phyloP scores from a whole-genome alignment of 2,888 invertebrate species.

The Brachyopa scutellaris region DNA sequence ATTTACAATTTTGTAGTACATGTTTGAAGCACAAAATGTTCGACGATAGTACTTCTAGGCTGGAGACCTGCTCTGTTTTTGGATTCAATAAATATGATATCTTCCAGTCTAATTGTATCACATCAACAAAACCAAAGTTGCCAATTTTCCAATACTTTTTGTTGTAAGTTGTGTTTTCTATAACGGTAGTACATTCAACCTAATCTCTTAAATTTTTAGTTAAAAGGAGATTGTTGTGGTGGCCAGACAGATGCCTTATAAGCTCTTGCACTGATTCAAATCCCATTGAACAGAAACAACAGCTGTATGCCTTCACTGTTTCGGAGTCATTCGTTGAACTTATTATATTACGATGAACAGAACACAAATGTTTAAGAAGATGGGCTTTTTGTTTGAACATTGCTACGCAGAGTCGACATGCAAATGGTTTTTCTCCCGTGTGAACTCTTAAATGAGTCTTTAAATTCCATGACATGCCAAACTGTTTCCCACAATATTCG shows the following conservation, averaged over 20 bases:
- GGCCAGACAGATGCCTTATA: conserved; percentile 92
- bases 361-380: conserved; percentile 92
- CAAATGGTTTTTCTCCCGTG: conserved; percentile 94
- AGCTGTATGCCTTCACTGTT: conserved; percentile 89
- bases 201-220: conserved; percentile 93
- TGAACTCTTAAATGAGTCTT: conserved; percentile 94
- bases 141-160: conserved; percentile 66
- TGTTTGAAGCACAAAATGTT: conserved; percentile 49
- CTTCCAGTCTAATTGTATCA: conserved; percentile 64
- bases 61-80: conserved; percentile 56
- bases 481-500: conserved; percentile 94
- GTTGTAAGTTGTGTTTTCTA: conserved; percentile 39
- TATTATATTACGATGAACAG: conserved; percentile 94
- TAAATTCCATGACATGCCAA: conserved; percentile 96
- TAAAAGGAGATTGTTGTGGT: conserved; percentile 92
- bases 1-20: conserved; percentile 61
- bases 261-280: conserved; percentile 94
- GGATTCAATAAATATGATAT: conserved; percentile 65
- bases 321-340: conserved; percentile 87
- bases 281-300: conserved; percentile 93
- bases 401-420: conserved; percentile 93
- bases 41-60: conserved; percentile 47
- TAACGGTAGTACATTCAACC: conserved; percentile 41
- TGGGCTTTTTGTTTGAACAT: conserved; percentile 97
- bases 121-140: conserved; percentile 68